Base-by-base conservation (phyloP, 2,797 vertebrate species). In the Chiloscyllium punctatum region DNA sequence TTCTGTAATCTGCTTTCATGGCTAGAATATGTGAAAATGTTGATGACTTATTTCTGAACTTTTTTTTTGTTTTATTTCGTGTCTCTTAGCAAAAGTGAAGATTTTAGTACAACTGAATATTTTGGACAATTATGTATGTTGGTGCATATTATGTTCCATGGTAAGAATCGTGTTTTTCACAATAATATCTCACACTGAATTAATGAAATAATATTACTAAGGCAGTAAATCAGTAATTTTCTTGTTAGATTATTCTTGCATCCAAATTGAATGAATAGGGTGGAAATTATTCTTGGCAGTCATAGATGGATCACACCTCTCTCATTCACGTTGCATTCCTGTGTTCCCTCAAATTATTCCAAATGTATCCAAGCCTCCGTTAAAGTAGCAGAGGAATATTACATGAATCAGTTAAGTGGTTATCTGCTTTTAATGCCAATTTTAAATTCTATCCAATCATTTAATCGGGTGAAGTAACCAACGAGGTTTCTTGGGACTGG, bases 151-250 rank as follows among this genome's bases (percentile, higher is more conserved):
- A 77, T 53, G 7, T 72, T 72, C 68, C 15, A 33, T 30, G 1
- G 16, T 51, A 77, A 57, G 33, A 95, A 53, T 74, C 11, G 77
- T 77, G 48, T n/a, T 74, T 51, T n/a, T 77, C 71, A 95, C 42
- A 53, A 77, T 74, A 33, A 53, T 95, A 33, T 74, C 18, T 69
- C 53, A 16, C 18, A 23, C 9, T 72, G 33, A 37, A 72, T 27
- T 94, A 48, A 48, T 72, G 71, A 77, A 77, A 95, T 71, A 77
- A 95, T 74, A 77, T 18, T 9, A 6, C 48, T 30, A 66, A 57
- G 42, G 94, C 30, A 77, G 69, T 77, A 77, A 33, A 72, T 95
- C 90, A 95, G 30, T 95, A 33, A 53, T 95, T 95, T 95, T 77
- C 42, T 33, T 74, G 48, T n/a, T 69, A 72, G 69, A 74, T 57